These are phyloP conservation scores for Melipona beecheii DNA, from an alignment of 2,888 invertebrate species.

Conservation along the genomic window DNA sequence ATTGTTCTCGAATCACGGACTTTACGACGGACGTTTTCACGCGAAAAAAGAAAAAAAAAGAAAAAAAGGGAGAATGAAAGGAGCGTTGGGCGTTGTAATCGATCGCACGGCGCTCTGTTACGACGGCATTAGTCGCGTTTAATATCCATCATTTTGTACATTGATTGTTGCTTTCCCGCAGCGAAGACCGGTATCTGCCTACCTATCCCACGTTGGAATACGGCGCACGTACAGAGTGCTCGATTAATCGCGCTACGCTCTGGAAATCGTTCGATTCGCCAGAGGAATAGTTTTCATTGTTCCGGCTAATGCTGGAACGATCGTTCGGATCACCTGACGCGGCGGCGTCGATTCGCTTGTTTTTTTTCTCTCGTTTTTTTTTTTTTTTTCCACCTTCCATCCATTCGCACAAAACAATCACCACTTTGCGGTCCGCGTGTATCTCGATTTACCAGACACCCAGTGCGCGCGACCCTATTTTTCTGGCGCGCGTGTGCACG, in stretches of 20 bases:
- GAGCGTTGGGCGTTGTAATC: conserved; percentile 37
- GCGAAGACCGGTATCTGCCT: conserved; percentile 40
- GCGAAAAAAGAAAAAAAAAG: neutral
- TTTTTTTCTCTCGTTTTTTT: no score
- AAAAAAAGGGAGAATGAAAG: no score
- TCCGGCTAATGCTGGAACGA: neutral
- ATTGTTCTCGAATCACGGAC: no score
- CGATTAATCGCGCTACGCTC: conserved; percentile 1
- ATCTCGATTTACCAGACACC: conserved; percentile 21
- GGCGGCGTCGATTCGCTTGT: neutral
- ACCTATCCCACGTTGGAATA: conserved; percentile 7
- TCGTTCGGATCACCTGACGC: neutral
- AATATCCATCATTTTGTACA: conserved; percentile 68
- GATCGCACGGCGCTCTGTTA: conserved; percentile 48
- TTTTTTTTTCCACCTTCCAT: no score
- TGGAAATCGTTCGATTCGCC: neutral
- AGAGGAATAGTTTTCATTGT: neutral
- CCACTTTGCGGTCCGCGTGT: neutral
- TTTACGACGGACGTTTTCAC: neutral
- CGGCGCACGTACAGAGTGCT: conserved; percentile 21
- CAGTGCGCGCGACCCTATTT: conserved; percentile 2
- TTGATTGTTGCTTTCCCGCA: conserved; percentile 63
- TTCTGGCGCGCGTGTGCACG: conserved; percentile 10
- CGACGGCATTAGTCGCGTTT: conserved; percentile 54
- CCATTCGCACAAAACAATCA: neutral